Percentiles rank a stretch among this genome's conserved stretches.
Conservation (phyloP, 2,888 invertebrate species). For the Campopleginae sp. region DNA sequence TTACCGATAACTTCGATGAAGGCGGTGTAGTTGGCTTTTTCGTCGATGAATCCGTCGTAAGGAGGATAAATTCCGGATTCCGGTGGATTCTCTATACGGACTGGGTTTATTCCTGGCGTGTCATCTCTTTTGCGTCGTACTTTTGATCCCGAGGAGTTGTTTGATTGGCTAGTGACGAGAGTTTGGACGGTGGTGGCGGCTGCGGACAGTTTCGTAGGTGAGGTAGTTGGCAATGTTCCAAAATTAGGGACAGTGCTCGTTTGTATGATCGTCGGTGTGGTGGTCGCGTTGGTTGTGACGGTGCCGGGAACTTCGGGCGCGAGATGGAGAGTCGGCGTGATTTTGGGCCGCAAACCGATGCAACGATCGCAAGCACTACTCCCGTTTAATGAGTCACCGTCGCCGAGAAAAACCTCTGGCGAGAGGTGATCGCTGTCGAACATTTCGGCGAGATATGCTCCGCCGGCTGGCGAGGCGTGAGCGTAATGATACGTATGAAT, state of each 20-base stretch:
- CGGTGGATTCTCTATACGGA: conserved; percentile 73
- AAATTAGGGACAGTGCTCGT: conserved; percentile 60
- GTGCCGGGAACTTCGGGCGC: conserved; percentile 75
- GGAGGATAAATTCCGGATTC: conserved; percentile 82
- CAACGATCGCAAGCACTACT: conserved; percentile 84
- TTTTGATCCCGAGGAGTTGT: conserved; percentile 55
- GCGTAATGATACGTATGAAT: conserved; percentile 91
- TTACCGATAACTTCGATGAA: conserved; percentile 93
- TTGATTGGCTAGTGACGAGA: conserved; percentile 64
- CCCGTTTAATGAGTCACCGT: conserved; percentile 85
- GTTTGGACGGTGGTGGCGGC: conserved; percentile 58
- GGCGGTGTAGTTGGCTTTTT: conserved; percentile 92
- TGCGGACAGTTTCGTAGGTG: conserved; percentile 17
- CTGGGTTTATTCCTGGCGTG: conserved; percentile 77
- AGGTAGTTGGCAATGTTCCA: conserved; percentile 50
- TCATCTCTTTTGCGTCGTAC: conserved; percentile 74
- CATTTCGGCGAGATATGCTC: conserved; percentile 94
- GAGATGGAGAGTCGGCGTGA: conserved; percentile 77
- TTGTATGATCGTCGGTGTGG: conserved; percentile 62
- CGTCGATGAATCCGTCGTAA: conserved; percentile 91
- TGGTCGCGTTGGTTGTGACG: conserved; percentile 62
- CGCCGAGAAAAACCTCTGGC: conserved; percentile 90
- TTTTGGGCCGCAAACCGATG: conserved; percentile 84
- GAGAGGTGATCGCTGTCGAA: conserved; percentile 89
- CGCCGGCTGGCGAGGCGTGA: conserved; percentile 88